Evolutionary conservation across 2,888 invertebrate species (phyloP), one percentile per base, ranked within the genome.

Genomic region (Exephanes ischioxanthus): DNA sequence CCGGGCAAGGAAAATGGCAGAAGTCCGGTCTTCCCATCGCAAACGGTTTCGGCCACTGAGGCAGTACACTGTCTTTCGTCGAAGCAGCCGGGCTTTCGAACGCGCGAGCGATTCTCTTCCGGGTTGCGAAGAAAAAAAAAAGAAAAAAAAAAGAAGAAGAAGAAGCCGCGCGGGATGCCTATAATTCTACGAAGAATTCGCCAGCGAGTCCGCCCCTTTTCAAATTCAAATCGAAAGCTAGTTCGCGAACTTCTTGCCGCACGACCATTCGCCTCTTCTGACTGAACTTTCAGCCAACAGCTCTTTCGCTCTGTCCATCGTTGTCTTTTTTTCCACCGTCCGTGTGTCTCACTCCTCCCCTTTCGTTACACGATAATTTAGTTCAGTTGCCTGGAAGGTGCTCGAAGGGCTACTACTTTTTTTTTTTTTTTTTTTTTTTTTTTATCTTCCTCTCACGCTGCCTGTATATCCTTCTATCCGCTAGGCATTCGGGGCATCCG

Each of bases 301-400:
- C 73, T 80, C 75, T 80, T 82, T 72, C 53, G 67, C 80, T 70
- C 33, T 9, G 11, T 68, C 55, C 55, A 11, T 68, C 71, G 33
- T 33, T 68, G 19, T 30, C 41, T 45, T 33, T 72, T 45, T 16
- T 45, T 19, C 51, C 11, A 30, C 33, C 71, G n/a, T 33, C 37
- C 14, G 14, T 79, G 55, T 71, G 19, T 76, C 83, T 80, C 45
- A n/a, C 70, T 58, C 51, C 77, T 67, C 78, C 85, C 86, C 82
- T 80, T 89, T 90, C 87, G 88, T 88, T 61, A 88, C 85, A 88
- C 85, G 86, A 87, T 89, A 90, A 90, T 89, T 90, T 88, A 89
- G 87, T 86, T 88, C 87, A 86, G 87, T 88, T 87, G 87, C 87
- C 88, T 87, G 87, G 88, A 88, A 89, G 89, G 88, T 87, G 84